Conservation (phyloP, 2,113 vertebrate species). For the Corythoichthys intestinalis region DNA sequence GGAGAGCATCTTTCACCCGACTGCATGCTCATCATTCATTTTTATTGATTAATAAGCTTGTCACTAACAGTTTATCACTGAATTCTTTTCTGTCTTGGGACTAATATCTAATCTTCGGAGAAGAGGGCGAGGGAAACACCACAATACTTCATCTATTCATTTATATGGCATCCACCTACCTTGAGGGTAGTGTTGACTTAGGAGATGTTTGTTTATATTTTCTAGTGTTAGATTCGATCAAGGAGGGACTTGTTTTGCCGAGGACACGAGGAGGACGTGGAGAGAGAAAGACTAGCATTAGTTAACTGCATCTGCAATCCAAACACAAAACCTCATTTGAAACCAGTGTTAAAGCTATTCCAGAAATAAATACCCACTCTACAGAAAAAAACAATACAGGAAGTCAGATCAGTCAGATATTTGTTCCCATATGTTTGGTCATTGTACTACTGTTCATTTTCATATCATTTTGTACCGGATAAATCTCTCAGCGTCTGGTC, state of each 20-base stretch:
- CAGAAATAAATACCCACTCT: constrained; percentile 31
- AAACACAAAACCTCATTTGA: constrained; percentile 5
- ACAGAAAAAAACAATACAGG: constrained; percentile 56
- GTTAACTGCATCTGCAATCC: constrained; percentile 11
- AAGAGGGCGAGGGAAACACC: constrained; percentile 46
- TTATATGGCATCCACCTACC: constrained; percentile 26
- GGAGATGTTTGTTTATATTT: constrained; percentile 28
- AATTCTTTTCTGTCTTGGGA: constrained; percentile 40
- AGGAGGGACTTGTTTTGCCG: constrained; percentile 11
- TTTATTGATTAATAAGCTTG: constrained; percentile 54
- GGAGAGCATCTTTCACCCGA: constrained; percentile 52
- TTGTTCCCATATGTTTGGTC: no score
- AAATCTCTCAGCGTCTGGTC: no score
- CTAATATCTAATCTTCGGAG: constrained; percentile 38
- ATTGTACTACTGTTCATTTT: no score
- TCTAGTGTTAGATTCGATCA: constrained; percentile 52
- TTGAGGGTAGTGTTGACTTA: constrained; percentile 38
- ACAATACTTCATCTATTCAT: constrained; percentile 37
- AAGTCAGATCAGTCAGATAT: constrained; percentile 31
- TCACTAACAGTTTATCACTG: constrained; percentile 41
- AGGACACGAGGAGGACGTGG: constrained; percentile 43
- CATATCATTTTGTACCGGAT: no score
- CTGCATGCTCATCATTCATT: constrained; percentile 54
- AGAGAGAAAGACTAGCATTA: constrained; percentile 21
- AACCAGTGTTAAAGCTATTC: constrained; percentile 34